Evolutionary conservation across 37 sponge, comb jelly and placozoan species (phyloP), one percentile per base, ranked within the genome.

Genomic region (Geodia barretti): DNA sequence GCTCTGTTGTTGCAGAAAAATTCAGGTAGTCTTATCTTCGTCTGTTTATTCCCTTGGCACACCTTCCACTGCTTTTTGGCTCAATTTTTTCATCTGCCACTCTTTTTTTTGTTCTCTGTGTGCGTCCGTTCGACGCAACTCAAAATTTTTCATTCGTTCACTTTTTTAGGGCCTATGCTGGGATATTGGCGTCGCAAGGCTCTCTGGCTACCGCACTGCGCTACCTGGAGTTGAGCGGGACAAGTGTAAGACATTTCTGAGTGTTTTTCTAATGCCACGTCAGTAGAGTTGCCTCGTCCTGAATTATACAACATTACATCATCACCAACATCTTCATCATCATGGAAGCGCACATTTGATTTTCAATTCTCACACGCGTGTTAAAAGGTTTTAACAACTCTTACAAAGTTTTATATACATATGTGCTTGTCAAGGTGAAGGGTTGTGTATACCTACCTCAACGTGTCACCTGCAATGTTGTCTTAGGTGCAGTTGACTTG

Each of bases 161-260:
- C 17, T 38, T 5, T 32, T 75, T 60, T 54, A 89, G 91, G 33
- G 64, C 31, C 25, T 94, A 94, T 76, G 77, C 91, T 30, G 21
- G 26, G 26, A 71, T 94, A 39, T 70, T 94, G 78, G 94, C 91
- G n/a, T 90, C 92, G 7, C 94, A 95, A 54, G 90, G 93, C 0
- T 40, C 64, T 4, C 78, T 92, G 0, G 39, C 28, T 1, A 88
- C 90, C 21, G 92, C 92, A 34, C 62, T 77, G 36, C 40, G 21
- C 61, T 89, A 95, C 76, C 72, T 95, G 28, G 4, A 75, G 60
- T 70, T 75, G 66, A 35, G 29, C 68, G 69, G 60, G 3, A 39
- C 33, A 0, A 32, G 42, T 23, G 80, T 77, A 30, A 33, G 73
- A n/a, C n/a, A n/a, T n/a, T n/a, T n/a, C n/a, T n/a, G n/a, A n/a